These are phyloP conservation scores for Heliocidaris tuberculata DNA, from an alignment of 35 echinoderm and acorn worm genomes.

Conservation along the genomic window DNA sequence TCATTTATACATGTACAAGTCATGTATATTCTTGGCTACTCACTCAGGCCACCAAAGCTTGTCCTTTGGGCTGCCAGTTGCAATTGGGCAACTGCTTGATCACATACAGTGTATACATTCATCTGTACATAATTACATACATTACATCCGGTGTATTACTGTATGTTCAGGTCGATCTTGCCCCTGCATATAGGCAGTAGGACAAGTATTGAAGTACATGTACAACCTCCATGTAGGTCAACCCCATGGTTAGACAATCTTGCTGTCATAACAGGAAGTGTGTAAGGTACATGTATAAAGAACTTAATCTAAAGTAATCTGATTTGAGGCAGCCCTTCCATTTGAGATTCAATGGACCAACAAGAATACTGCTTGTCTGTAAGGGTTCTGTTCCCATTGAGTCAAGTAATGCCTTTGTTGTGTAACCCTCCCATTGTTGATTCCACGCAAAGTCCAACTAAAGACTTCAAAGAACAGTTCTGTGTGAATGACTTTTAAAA, in stretches of 20 bases:
- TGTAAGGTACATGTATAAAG: neutral
- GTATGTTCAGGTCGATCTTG: no score
- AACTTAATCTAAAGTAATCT: slow-evolving; percentile 23
- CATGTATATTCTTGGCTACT: no score
- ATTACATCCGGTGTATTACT: no score
- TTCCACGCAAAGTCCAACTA: neutral
- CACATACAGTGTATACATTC: no score
- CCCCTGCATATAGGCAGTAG: no score
- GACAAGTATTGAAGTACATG: no score
- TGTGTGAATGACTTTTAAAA: neutral
- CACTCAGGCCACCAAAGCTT: no score
- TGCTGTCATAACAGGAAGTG: neutral
- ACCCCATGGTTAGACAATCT: neutral
- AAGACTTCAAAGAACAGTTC: neutral
- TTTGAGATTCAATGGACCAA: neutral
- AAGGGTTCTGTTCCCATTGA: neutral
- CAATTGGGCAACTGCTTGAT: no score
- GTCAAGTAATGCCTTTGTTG: neutral
- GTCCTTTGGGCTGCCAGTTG: no score
- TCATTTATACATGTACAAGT: no score
- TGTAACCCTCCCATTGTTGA: neutral
- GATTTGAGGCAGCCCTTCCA: neutral
- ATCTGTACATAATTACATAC: no score
- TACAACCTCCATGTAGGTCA: neutral
- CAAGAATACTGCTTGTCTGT: neutral